Evolutionary conservation across 1,140 invertebrate species (phyloP).

Genomic region (Centruroides vittatus): DNA sequence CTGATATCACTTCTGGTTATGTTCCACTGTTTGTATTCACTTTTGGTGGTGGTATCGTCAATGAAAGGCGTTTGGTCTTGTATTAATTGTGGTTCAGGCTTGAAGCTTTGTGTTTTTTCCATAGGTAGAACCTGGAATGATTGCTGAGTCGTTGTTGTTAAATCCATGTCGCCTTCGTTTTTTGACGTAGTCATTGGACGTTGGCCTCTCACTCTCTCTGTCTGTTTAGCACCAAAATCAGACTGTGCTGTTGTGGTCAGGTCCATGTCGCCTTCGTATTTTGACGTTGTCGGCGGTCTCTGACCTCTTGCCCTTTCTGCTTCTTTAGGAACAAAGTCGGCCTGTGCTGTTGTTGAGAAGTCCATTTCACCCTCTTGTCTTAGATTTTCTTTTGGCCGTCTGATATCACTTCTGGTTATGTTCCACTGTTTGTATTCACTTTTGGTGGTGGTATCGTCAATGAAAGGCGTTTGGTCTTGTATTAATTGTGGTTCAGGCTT

Average conservation of each 20-base stretch:
- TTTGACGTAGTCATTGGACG: slow-evolving; percentile 21
- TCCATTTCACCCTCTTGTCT: slow-evolving; percentile 30
- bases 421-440: slow-evolving; percentile 29
- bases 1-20: slow-evolving; percentile 18
- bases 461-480: slow-evolving; percentile 19
- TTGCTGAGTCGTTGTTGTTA: slow-evolving; percentile 27
- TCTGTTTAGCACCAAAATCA: neutral
- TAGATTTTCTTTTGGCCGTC: slow-evolving; percentile 20
- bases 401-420: slow-evolving; percentile 18
- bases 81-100: neutral
- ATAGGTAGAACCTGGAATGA: slow-evolving; percentile 14
- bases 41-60: slow-evolving; percentile 27
- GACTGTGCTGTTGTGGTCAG: slow-evolving; percentile 1
- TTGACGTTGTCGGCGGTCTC: neutral
- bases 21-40: slow-evolving; percentile 29
- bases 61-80: slow-evolving; percentile 21
- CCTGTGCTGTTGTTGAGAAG: slow-evolving; percentile 25
- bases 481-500: neutral
- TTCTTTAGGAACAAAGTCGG: neutral
- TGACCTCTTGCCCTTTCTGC: neutral
- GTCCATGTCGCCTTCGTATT: neutral
- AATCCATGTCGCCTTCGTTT: too few species aligned
- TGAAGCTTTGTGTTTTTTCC: neutral
- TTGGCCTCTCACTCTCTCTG: slow-evolving; percentile 22
- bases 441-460: slow-evolving; percentile 27